Conservation (phyloP, 2,113 vertebrate species). For the Craseonycteris thonglongyai region DNA sequence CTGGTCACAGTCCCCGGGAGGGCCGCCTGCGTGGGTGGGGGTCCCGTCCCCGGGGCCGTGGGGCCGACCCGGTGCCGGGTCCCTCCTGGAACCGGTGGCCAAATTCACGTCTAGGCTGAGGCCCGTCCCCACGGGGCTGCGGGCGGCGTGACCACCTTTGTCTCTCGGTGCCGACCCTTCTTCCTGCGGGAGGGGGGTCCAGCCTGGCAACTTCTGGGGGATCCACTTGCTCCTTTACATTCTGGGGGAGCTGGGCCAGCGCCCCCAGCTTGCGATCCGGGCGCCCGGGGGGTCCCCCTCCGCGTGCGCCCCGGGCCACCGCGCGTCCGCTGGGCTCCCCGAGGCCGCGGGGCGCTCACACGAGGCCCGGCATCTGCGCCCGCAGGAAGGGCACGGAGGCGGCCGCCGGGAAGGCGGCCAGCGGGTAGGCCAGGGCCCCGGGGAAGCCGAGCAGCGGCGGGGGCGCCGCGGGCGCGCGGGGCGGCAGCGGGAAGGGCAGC, state of each 20-base stretch:
- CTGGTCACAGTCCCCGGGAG: background rate
- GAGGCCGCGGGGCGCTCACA: constrained; percentile 74
- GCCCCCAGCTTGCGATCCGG: fast-evolving
- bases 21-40: background rate
- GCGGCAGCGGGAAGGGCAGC: constrained; percentile 83
- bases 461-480: constrained; percentile 81
- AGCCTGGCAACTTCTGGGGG: background rate
- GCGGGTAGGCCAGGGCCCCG: constrained; percentile 83
- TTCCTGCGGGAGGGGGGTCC: background rate
- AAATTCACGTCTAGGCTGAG: background rate
- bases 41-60: too few species aligned
- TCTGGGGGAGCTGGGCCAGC: background rate
- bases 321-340: background rate
- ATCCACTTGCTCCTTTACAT: background rate
- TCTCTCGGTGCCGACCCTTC: background rate
- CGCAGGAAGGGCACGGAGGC: constrained; percentile 86
- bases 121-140: background rate
- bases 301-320: background rate
- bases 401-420: constrained; percentile 84
- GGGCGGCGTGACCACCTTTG: background rate
- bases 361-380: constrained; percentile 91
- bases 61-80: background rate
- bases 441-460: constrained; percentile 83
- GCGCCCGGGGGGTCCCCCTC: background rate
- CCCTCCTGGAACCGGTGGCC: too few species aligned